Evolutionary conservation across 1,140 invertebrate genomes (phyloP), one percentile per base, ranked within the genome.

Genomic region (Aleiodes sp.): DNA sequence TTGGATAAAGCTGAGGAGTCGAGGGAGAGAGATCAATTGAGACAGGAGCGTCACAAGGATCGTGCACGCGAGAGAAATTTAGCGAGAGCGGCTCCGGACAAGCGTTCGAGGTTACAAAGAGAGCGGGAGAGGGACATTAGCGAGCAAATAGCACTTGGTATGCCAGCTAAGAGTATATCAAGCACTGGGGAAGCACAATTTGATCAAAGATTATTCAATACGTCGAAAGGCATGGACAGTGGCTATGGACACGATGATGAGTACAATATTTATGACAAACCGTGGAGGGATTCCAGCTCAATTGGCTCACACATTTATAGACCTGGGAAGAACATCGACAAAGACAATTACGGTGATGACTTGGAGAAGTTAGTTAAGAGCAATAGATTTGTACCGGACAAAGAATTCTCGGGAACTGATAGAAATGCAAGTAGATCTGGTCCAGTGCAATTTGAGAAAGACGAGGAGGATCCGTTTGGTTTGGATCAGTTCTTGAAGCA

Each of bases 231-330:
- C 59, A 93, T 99, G 91, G 96, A 97, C 78, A 94, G 93, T 79
- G 98, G 98, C 6, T 99, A 97, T 87, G 96, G 92, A 3, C 97
- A 99, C 78, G 98, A 99, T 77, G 98, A 99, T 78, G 94, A 94
- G 0, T 99, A 99, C 84, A 97, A 95, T 85, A 96, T 99, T 0
- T 99, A 99, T 83, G 97, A 99, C 82, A 97, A 98, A 84, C 94
- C 95, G 0, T 97, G 95, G 95, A 90, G 94, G 62, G 92, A 94
- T 76, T 88, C 92, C 16, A 93, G 93, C 70, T 91, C 91, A 0
- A 88, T 99, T 65, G 95, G 93, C 0, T 91, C 93, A 14, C 94
- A 95, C 82, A 93, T 99, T 71, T 99, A 99, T 86, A 86, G 97
- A 60, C 98, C 98, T 0, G 91, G 91, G 35, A 93, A 94, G 78